Conservation (phyloP, 2,797 vertebrate species). For the Tapera naevia region DNA sequence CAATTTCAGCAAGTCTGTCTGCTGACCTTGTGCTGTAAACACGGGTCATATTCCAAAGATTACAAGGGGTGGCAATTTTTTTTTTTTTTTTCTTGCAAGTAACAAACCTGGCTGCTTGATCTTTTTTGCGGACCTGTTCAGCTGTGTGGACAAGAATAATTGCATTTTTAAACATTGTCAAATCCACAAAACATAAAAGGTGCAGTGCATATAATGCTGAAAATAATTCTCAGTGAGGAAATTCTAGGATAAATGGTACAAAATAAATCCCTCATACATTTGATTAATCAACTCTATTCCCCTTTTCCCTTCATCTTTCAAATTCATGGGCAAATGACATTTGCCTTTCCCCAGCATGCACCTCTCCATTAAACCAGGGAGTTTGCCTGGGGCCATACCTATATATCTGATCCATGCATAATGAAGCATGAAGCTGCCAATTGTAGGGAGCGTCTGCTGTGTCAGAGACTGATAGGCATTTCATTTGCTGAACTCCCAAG, state of each 20-base stretch:
- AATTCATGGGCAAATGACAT: slow-evolving; percentile 55
- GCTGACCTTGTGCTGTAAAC: background rate
- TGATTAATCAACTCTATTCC: slow-evolving; percentile 40
- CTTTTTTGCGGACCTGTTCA: background rate
- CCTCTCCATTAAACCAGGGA: slow-evolving; percentile 68
- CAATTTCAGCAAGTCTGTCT: background rate
- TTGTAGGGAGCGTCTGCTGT: slow-evolving; percentile 86
- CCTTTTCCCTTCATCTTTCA: slow-evolving; percentile 45
- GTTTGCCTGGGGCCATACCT: slow-evolving; percentile 80
- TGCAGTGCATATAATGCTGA: background rate
- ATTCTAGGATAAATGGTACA: background rate
- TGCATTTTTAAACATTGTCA: background rate
- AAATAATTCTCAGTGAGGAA: background rate
- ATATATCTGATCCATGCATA: slow-evolving; percentile 86
- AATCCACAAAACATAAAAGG: background rate
- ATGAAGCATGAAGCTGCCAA: slow-evolving; percentile 89
- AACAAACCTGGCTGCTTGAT: background rate
- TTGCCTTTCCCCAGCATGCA: slow-evolving; percentile 60
- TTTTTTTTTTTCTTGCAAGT: background rate
- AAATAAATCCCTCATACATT: slow-evolving; percentile 8
- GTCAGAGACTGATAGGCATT: slow-evolving; percentile 90
- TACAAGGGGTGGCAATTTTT: background rate
- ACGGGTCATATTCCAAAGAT: background rate
- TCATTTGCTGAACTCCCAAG: slow-evolving; percentile 83
- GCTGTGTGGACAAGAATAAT: background rate